Base-by-base conservation (phyloP, 2,888 invertebrate genomes). In the Pilophorus perplexus region DNA sequence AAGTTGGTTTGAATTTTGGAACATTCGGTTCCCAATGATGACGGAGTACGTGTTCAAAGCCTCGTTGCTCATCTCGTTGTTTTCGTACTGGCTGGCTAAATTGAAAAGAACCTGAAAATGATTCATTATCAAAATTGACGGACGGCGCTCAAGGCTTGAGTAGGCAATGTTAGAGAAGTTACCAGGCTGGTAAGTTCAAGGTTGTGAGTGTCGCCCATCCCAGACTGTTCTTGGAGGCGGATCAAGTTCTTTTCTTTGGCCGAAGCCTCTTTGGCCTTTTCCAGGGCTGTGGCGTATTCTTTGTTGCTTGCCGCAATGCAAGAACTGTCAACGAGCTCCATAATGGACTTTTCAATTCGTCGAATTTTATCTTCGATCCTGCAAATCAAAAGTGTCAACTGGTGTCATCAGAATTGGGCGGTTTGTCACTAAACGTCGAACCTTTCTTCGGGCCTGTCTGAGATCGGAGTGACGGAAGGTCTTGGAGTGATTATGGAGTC, bases 231-330 rank as follows among this genome's bases (percentile, higher is more conserved):
- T 72, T 96, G 89, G 77, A 94, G 85, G 65, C 92, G 83, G 70
- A 94, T 91, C 54, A 98, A 79, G 70, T 89, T 89, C 65, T 93
- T 82, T 77, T 99, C 98, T 74, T 96, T 85, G 6, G 93, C 85
- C 0, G 95, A 94, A 0, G 98, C 96, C 77, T 99, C 98, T 77
- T 97, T 96, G 0, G 98, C 98, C 76, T 95, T 91, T 64, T 91
- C 89, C 50, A 98, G 78, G 0, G 94, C 87, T 72, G 82, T 76
- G 72, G 83, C 80, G 67, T 79, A 78, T 71, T 89, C 85, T 52
- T 84, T 85, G 66, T 83, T 80, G 69, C 80, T 81, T 69, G 83
- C 82, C 2, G 86, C 85, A 68, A 87, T 76, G 72, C 93, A 92
- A 0, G 96, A 94, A 71, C 93, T 93, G 76, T 97, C 95, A 33